Evolutionary conservation across 2,113 vertebrate species (phyloP), one percentile per base, ranked within the genome.

Genomic region (Panurus biarmicus): DNA sequence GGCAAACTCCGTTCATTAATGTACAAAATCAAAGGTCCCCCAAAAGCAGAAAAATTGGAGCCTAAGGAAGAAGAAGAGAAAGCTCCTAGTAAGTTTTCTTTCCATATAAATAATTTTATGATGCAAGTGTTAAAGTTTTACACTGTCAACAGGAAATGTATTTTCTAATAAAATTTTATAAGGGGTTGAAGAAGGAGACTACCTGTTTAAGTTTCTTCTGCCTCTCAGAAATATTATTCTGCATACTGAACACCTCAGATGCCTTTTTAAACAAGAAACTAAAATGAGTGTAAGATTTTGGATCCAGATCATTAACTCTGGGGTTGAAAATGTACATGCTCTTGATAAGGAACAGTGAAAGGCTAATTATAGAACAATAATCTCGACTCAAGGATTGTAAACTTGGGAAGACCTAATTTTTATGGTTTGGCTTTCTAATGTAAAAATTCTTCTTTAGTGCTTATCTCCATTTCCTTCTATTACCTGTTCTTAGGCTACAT

Each of bases 1-100:
- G 98, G 98, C 40, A 99, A 98, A 65, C 98, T 99, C 36, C 90
- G 99, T 72, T 97, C 98, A 57, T 96, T 99, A 90, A 95, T 99
- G 80, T 98, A 98, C 93, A 99, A 98, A 97, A 98, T 99, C 96
- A 99, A 98, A 98, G 98, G 99, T 54, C 98, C 98, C 58, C 96
- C 98, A 61, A 99, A 98, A 96, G 98, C 98, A 94, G 97, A 98
- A 35, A 98, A 98, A 87, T 86, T 98, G 62, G 97, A 98, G 76
- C 98, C 98, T 28, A 97, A 73, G 2, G 98, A 98, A 94, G 98
- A 98, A 88, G 97, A 98, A 72, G 98, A 99, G 53, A 98, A 98
- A 82, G 97, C 97, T 62, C 99, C 99, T 75, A 98, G 99, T 99
- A 98, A 99, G 99, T 94, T 89, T 85, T 89, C 40, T 73, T 85